Evolutionary conservation across 2,797 vertebrate genomes (phyloP).

Genomic region (Xenopus petersii): DNA sequence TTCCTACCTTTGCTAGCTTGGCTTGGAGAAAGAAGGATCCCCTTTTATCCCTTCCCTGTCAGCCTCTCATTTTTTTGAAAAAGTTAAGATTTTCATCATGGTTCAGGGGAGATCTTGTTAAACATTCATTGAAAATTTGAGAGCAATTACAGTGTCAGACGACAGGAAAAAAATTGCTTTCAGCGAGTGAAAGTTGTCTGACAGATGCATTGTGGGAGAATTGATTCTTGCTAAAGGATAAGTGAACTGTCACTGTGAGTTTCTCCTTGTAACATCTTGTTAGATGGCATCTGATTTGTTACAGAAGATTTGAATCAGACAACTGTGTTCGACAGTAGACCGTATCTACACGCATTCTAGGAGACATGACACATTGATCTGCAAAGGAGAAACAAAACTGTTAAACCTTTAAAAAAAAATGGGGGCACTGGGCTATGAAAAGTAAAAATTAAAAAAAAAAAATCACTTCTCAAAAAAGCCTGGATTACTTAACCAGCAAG

Average conservation of each 20-base stretch:
- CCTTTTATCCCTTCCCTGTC: conserved; percentile 87
- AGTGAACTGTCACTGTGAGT: conserved; percentile 97
- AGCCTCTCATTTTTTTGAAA: conserved; percentile 79
- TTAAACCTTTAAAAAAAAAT: conserved; percentile 58
- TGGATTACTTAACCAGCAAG: conserved; percentile 71
- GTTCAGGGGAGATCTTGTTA: conserved; percentile 89
- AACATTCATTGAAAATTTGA: conserved; percentile 87
- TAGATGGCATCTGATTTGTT: conserved; percentile 92
- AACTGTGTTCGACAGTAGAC: conserved; percentile 75
- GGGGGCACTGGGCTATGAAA: conserved; percentile 60
- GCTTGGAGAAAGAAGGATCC: conserved; percentile 78
- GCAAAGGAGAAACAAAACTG: conserved; percentile 80
- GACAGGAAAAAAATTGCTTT: conserved; percentile 88
- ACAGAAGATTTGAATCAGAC: conserved; percentile 87
- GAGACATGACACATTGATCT: conserved; percentile 79
- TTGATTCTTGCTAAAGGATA: conserved; percentile 91
- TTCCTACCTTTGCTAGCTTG: conserved; percentile 72
- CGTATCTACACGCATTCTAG: conserved; percentile 75
- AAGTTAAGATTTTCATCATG: conserved; percentile 87
- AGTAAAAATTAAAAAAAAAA: conserved; percentile 73
- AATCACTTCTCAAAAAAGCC: conserved; percentile 67
- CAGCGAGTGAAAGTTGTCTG: conserved; percentile 85
- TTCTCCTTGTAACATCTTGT: conserved; percentile 91
- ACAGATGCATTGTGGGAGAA: conserved; percentile 97
- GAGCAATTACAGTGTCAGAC: conserved; percentile 96